phyloP scores from a whole-genome alignment of 1,140 invertebrate species.

The Cheumatopsyche charites region DNA sequence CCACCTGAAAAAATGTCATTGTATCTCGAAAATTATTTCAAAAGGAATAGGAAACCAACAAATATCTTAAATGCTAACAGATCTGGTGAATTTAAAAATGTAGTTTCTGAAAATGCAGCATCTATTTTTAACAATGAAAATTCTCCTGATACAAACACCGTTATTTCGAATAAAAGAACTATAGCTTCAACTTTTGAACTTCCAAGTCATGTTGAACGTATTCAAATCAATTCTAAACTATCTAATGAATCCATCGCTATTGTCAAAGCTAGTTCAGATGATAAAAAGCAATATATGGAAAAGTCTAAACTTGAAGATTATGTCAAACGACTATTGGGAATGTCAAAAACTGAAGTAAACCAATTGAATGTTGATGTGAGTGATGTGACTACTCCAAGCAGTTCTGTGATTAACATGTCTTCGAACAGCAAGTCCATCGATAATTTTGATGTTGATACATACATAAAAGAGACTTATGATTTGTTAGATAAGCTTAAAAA shows the following conservation, averaged over 20 bases:
- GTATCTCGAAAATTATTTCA: slow-evolving; percentile 51
- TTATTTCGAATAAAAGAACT: too few relatives aligned
- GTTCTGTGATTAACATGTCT: slow-evolving; percentile 59
- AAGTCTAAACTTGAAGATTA: slow-evolving; percentile 54
- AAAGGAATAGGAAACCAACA: slow-evolving; percentile 1
- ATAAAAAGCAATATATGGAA: too few relatives aligned
- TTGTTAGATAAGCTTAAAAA: slow-evolving; percentile 47
- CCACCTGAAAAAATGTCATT: slow-evolving; percentile 58
- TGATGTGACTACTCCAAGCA: slow-evolving; percentile 60
- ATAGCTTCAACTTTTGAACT: too few relatives aligned
- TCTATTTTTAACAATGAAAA: too few relatives aligned
- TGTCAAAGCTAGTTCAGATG: too few relatives aligned
- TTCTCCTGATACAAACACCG: too few relatives aligned
- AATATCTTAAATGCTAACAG: too few relatives aligned
- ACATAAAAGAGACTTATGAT: slow-evolving; percentile 52
- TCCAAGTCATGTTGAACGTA: too few relatives aligned
- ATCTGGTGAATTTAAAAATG: too few relatives aligned
- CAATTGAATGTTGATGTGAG: slow-evolving; percentile 61
- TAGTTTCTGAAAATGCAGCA: too few relatives aligned
- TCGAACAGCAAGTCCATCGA: slow-evolving; percentile 50
- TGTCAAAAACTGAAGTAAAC: slow-evolving; percentile 60
- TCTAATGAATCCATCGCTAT: too few relatives aligned
- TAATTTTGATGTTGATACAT: slow-evolving; percentile 51
- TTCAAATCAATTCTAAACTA: too few relatives aligned
- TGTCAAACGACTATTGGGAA: slow-evolving; percentile 59